These are phyloP conservation scores for Caenorhabditis briggsae DNA, from an alignment of 1,140 invertebrate species.

Conservation along the genomic window DNA sequence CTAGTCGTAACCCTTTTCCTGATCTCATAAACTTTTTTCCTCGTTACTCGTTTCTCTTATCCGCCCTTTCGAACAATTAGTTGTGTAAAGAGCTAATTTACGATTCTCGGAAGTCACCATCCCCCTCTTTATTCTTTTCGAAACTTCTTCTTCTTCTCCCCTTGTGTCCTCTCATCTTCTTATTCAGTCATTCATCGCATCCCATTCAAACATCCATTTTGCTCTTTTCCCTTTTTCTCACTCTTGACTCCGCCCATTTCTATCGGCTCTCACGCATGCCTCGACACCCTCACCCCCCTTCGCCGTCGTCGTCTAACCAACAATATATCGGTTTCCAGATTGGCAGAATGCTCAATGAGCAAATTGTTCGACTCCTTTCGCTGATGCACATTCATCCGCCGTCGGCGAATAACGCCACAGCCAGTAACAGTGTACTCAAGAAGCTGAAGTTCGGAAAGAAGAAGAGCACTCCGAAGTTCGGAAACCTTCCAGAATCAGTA, in stretches of 20 bases:
- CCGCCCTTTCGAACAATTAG: slow-evolving; percentile 8
- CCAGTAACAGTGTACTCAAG: slow-evolving; percentile 13
- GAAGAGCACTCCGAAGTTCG: slow-evolving; percentile 21
- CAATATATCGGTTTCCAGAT: slow-evolving; percentile 52
- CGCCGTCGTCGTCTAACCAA: slow-evolving; percentile 2
- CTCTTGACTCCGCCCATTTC: slow-evolving; percentile 48
- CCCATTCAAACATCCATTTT: background rate
- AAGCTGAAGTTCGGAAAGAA: slow-evolving; percentile 52
- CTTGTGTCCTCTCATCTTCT: slow-evolving; percentile 3
- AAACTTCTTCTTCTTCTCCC: slow-evolving; percentile 16
- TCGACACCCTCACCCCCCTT: background rate
- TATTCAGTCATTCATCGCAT: slow-evolving; percentile 51
- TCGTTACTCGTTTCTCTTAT: background rate
- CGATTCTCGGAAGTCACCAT: slow-evolving; percentile 44
- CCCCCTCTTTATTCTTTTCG: background rate
- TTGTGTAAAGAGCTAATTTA: slow-evolving; percentile 53
- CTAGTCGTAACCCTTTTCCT: background rate
- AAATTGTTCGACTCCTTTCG: slow-evolving; percentile 47
- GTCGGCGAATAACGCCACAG: slow-evolving; percentile 18
- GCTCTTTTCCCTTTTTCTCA: background rate
- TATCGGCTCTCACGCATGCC: slow-evolving; percentile 37
- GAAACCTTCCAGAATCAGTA: slow-evolving; percentile 38
- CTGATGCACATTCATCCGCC: slow-evolving; percentile 51
- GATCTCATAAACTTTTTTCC: background rate
- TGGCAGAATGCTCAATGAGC: slow-evolving; percentile 54